phyloP scores from a whole-genome alignment of 2,797 vertebrate genomes.

The Lacerta agilis region DNA sequence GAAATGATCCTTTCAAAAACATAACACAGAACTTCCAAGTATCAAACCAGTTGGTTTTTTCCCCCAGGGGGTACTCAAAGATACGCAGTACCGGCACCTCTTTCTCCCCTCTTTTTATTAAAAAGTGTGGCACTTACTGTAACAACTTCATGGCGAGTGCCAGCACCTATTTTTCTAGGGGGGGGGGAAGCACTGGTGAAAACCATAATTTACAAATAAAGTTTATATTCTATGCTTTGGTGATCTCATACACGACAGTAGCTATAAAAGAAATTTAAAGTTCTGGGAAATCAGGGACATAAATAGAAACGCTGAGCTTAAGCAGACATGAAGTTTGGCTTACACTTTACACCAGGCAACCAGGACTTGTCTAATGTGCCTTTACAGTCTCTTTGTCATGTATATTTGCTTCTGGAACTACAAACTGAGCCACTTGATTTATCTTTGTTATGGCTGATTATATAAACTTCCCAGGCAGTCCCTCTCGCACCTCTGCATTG shows the following conservation, averaged over 20 bases:
- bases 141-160: no score
- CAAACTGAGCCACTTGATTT: neutral
- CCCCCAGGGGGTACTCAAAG: no score
- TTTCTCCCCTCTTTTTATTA: no score
- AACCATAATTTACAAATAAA: neutral
- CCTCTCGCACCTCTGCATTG: neutral
- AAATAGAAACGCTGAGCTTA: neutral
- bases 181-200: neutral
- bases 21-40: no score
- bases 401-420: neutral
- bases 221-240: neutral
- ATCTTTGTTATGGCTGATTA: neutral
- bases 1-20: neutral
- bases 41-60: no score
- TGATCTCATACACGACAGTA: neutral
- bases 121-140: no score
- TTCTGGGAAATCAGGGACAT: neutral
- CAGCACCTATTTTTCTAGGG: no score
- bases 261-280: neutral
- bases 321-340: neutral
- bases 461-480: neutral
- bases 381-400: neutral
- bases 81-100: no score
- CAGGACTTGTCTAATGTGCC: constrained; percentile 5
- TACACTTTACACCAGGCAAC: neutral